Evolutionary conservation across 2,888 invertebrate species (phyloP).

Genomic region (Phengaris alcon): DNA sequence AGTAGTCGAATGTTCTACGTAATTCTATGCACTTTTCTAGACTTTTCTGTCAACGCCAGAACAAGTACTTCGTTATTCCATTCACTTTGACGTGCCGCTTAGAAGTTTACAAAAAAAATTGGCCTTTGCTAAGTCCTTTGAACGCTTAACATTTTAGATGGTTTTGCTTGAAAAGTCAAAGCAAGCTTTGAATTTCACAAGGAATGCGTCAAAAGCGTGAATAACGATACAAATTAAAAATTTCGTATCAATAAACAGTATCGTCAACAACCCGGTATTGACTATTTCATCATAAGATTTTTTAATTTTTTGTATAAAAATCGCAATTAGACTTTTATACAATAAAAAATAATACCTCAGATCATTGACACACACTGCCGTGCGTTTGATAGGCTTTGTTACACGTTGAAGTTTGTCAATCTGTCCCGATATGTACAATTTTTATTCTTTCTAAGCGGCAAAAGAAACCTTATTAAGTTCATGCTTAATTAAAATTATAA

Average conservation of each 20-base stretch:
- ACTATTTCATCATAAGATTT: not conserved
- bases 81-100: slow-evolving; percentile 13
- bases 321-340: not conserved
- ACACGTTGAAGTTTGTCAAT: no score
- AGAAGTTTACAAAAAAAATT: slow-evolving; percentile 18
- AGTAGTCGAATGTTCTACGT: not conserved
- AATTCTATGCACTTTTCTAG: not conserved
- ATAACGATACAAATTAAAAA: slow-evolving; percentile 15
- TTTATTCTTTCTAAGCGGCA: no score
- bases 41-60: not conserved
- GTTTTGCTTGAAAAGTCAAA: slow-evolving; percentile 6
- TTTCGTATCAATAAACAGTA: slow-evolving; percentile 18
- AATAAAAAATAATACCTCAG: no score
- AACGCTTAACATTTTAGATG: slow-evolving; percentile 3
- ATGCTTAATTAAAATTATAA: no score
- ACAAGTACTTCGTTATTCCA: slow-evolving; percentile 16
- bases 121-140: slow-evolving; percentile 9
- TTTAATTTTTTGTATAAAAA: not conserved
- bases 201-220: not conserved
- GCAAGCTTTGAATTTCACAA: not conserved
- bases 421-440: no score
- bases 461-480: no score
- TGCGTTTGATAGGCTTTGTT: no score
- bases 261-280: not conserved
- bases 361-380: no score